Evolutionary conservation across 2,113 vertebrate genomes (phyloP).

Genomic region (Benitochromis conjunctus): DNA sequence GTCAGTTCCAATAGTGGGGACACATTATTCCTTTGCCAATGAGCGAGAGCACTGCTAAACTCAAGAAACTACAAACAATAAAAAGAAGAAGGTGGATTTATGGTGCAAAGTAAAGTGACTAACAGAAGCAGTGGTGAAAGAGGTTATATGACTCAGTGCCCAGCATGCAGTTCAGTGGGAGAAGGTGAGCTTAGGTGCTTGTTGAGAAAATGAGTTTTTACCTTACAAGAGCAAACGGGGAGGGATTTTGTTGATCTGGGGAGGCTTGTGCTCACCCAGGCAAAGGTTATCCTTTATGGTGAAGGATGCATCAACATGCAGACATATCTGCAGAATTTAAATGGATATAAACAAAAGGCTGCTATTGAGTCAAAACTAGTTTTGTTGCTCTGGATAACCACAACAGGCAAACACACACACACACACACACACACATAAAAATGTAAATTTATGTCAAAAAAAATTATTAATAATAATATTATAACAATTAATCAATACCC

Average conservation of each 20-base stretch:
- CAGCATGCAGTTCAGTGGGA: not conserved
- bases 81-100: not conserved
- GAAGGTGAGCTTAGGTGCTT: not conserved
- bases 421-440: too few species aligned
- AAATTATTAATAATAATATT: not conserved
- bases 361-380: not conserved
- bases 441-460: too few species aligned
- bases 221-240: not conserved
- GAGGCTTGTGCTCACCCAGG: not conserved
- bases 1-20: not conserved
- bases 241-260: not conserved
- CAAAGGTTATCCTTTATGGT: not conserved
- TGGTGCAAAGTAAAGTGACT: not conserved
- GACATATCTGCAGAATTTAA: not conserved
- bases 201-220: not conserved
- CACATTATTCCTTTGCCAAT: not conserved
- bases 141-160: constrained; percentile 2
- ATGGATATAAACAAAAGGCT: not conserved
- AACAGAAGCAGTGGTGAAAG: not conserved
- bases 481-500: not conserved
- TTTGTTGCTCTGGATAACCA: not conserved
- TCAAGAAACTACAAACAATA: not conserved
- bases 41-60: not conserved
- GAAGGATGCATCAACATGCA: not conserved
- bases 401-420: not conserved